These are phyloP conservation scores for Semnornis frantzii DNA, from an alignment of 2,113 vertebrate species.

Conservation along the genomic window DNA sequence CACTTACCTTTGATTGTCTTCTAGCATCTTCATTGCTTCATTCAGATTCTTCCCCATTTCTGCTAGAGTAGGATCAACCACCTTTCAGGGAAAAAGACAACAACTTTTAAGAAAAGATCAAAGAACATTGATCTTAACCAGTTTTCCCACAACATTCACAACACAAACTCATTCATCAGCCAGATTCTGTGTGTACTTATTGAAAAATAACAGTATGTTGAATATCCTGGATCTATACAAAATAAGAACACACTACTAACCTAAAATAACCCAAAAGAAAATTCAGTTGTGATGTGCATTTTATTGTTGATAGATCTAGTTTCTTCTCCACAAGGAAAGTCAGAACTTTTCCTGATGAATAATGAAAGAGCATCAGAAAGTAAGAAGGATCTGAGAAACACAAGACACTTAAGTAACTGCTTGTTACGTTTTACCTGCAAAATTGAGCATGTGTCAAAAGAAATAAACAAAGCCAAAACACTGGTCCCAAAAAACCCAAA, in stretches of 20 bases:
- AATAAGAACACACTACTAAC: background rate
- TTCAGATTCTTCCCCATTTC: constrained; percentile 93
- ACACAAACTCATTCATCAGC: background rate
- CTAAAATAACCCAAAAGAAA: background rate
- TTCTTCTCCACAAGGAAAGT: background rate
- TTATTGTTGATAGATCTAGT: background rate
- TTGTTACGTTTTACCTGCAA: background rate
- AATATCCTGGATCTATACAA: background rate
- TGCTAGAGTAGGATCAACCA: constrained; percentile 87
- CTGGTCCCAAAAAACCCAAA: background rate
- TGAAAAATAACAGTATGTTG: background rate
- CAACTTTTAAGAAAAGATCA: background rate
- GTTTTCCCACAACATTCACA: background rate
- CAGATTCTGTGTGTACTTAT: background rate
- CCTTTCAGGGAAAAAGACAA: constrained; percentile 64
- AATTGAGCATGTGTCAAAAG: too few species aligned
- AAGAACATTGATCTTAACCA: background rate
- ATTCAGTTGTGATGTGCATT: background rate
- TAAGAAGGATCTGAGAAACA: background rate
- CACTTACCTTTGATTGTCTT: constrained; percentile 84
- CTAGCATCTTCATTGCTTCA: constrained; percentile 92
- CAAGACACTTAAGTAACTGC: background rate
- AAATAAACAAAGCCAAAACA: background rate
- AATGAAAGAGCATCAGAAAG: background rate
- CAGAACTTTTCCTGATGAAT: background rate